Conservation (phyloP, 2,113 vertebrate species). For the Rattus norvegicus region DNA sequence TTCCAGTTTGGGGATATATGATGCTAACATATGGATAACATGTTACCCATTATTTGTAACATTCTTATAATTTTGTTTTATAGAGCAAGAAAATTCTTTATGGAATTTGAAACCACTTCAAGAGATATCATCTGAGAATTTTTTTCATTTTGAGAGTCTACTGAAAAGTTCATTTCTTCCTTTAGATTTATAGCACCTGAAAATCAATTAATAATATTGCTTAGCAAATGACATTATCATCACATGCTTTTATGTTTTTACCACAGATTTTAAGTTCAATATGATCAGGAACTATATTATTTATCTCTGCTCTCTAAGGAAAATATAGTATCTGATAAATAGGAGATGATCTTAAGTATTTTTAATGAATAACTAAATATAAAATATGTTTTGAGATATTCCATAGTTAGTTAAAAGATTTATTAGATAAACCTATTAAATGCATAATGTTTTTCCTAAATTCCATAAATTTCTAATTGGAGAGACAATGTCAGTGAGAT, state of each 20-base stretch:
- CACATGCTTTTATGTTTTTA: not conserved
- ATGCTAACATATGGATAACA: not conserved
- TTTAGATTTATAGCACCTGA: not conserved
- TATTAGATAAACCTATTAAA: not conserved
- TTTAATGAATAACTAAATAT: not conserved
- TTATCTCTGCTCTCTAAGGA: not conserved
- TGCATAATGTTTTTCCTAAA: not conserved
- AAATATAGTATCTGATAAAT: not conserved
- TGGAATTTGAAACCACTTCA: not conserved
- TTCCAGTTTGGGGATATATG: not conserved
- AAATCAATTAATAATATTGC: not conserved
- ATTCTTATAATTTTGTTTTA: not conserved
- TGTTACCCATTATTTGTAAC: not conserved
- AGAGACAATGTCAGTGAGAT: not conserved
- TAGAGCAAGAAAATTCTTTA: not conserved
- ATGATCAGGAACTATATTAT: not conserved
- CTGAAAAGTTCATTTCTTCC: not conserved
- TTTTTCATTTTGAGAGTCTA: not conserved
- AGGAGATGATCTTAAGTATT: not conserved
- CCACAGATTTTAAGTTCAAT: not conserved
- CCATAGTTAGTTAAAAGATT: not conserved
- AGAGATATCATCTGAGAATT: not conserved
- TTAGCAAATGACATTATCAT: not conserved
- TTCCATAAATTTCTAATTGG: conserved; percentile 28
- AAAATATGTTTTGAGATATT: not conserved